Evolutionary conservation across 2,888 invertebrate genomes (phyloP).

Genomic region (Phorcus lineatus): DNA sequence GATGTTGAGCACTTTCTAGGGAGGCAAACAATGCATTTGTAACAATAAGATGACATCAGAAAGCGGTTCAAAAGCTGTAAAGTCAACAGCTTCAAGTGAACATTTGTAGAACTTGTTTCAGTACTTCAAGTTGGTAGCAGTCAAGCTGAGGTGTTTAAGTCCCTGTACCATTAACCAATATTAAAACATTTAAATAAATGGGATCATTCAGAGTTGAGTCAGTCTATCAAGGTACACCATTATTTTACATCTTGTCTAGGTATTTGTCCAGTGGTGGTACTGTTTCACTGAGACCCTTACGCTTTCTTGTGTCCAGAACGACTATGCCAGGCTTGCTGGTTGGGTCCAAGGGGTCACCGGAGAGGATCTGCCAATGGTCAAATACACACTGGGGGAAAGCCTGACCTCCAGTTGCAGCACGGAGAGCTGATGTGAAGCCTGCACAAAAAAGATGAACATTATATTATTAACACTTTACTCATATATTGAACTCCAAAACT

Average conservation of each 20-base stretch:
- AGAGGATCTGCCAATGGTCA: conserved; percentile 99
- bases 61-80: not conserved
- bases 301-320: conserved; percentile 92
- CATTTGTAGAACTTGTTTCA: not conserved
- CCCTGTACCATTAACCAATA: conserved; percentile 1
- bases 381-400: conserved; percentile 99
- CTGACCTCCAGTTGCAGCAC: conserved; percentile 97
- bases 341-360: conserved; percentile 95
- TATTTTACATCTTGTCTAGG: conserved; percentile 96
- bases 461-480: not conserved
- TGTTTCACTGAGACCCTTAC: conserved; percentile 99
- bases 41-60: conserved; percentile 2
- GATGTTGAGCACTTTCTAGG: conserved; percentile 4
- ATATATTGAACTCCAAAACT: no score
- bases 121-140: not conserved
- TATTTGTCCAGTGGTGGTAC: conserved; percentile 96
- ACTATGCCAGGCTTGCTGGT: conserved; percentile 75
- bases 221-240: not conserved
- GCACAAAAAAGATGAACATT: conserved; percentile 39
- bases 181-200: not conserved
- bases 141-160: not conserved
- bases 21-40: not conserved
- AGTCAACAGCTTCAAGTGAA: not conserved
- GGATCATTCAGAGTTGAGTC: not conserved
- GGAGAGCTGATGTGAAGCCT: conserved; percentile 96